Evolutionary conservation across 2,797 vertebrate genomes (phyloP), one percentile per base, ranked within the genome.

Genomic region (Halcyon leucocephala): DNA sequence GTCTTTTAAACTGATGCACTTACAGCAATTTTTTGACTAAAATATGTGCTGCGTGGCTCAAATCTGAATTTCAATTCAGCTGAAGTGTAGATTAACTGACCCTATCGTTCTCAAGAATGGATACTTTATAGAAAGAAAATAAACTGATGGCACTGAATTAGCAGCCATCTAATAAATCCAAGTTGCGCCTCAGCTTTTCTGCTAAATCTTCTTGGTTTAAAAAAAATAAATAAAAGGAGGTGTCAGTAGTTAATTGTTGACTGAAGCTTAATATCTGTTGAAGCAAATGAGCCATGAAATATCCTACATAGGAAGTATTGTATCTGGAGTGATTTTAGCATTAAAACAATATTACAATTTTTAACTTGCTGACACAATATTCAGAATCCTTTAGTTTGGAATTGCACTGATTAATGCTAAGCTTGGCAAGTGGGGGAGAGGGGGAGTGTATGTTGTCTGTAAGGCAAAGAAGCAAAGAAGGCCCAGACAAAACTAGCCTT

Each of bases 251-350:
- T 97, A 98, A 97, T 97, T 97, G 97, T 97, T 98, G 98, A 95
- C 93, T 96, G 97, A 97, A 93, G 88, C 97, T 96, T 98, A 98
- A 97, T 98, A 98, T 97, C 96, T 97, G 97, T 97, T 96, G 96
- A 94, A 96, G 96, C 69, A 98, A 98, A 98, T 98, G 98, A 97
- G 97, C 96, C 98, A 70, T 98, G 97, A 98, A 98, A 98, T 97
- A 82, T 51, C 96, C 90, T 97, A 84, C 96, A 97, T 91, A 82
- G 73, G 95, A 97, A 97, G 86, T 71, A 80, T 97, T 97, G 70
- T 97, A 64, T 94, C 87, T 95, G 82, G 82, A 97, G 96, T 92
- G 97, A 94, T 95, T 98, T 98, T 97, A 96, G 73, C 77, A 90
- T 97, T 93, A 97, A 95, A 96, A 97, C 96, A 97, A 79, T 96